These are phyloP conservation scores for Lysiphlebus fabarum DNA, from an alignment of 1,140 invertebrate species.

Conservation along the genomic window DNA sequence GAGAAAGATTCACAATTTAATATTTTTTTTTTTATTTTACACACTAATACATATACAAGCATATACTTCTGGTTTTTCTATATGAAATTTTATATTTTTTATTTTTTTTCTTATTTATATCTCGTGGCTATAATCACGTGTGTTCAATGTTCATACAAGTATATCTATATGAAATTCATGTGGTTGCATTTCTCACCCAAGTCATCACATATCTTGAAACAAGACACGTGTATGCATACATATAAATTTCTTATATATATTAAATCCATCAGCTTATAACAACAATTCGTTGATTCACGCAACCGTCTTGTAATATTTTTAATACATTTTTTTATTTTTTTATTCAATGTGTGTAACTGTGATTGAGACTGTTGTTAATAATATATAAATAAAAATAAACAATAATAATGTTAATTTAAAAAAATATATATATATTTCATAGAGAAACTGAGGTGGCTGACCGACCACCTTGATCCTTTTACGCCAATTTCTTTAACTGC, in stretches of 20 bases:
- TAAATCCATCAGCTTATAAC: too few relatives aligned
- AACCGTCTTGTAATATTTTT: neutral
- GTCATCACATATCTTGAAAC: neutral
- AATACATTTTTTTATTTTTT: constrained; percentile 8
- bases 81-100: neutral
- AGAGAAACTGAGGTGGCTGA: constrained; percentile 3
- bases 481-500: neutral
- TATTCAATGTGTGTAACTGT: neutral
- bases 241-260: neutral
- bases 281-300: constrained; percentile 4
- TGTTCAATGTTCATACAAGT: too few relatives aligned
- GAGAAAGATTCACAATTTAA: constrained; percentile 11
- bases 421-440: neutral
- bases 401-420: neutral
- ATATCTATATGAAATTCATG: constrained; percentile 8
- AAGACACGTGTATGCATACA: constrained; percentile 11
- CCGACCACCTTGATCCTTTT: neutral
- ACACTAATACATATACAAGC: neutral
- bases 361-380: constrained; percentile 1
- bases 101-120: constrained; percentile 7
- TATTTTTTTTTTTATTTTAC: too few relatives aligned
- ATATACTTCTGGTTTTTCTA: constrained; percentile 26
- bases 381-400: too few relatives aligned
- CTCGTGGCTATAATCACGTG: constrained; percentile 17
- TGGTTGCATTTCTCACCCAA: constrained; percentile 15